Evolutionary conservation across 2,113 vertebrate genomes (phyloP).

Genomic region (Gallinago jamesoni): DNA sequence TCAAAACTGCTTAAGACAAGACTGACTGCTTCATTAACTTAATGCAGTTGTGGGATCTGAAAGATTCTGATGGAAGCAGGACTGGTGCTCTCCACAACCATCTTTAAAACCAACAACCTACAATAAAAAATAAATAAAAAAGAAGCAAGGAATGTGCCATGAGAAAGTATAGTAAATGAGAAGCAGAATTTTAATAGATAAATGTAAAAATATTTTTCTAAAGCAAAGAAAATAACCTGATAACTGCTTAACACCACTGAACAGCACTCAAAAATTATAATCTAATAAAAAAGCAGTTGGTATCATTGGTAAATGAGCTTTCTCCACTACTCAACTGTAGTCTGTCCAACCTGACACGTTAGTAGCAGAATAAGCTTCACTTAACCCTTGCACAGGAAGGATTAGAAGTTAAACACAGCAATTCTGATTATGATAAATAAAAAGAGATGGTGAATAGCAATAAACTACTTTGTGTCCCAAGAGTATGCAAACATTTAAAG

Average conservation of each 20-base stretch:
- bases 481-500: not conserved
- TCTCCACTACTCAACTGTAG: not conserved
- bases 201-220: slow-evolving; percentile 29
- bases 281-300: slow-evolving; percentile 24
- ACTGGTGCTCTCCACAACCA: not conserved
- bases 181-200: slow-evolving; percentile 6
- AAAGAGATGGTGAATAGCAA: not conserved
- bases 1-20: slow-evolving; percentile 51
- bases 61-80: slow-evolving; percentile 18
- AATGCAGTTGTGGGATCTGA: slow-evolving; percentile 20
- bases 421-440: slow-evolving; percentile 20
- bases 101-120: not conserved
- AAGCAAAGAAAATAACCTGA: slow-evolving; percentile 3
- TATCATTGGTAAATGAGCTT: not conserved
- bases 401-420: not conserved
- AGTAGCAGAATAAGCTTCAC: not conserved
- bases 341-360: not conserved
- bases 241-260: slow-evolving; percentile 3
- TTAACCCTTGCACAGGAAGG: not conserved
- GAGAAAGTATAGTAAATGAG: not conserved
- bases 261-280: slow-evolving; percentile 17
- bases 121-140: not conserved
- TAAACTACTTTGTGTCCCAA: not conserved
- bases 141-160: not conserved
- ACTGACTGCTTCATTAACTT: slow-evolving; percentile 43